Evolutionary conservation across 92 coral and sea anemone genomes (phyloP), one percentile per base, ranked within the genome.

Genomic region (Meandrina meandrites): DNA sequence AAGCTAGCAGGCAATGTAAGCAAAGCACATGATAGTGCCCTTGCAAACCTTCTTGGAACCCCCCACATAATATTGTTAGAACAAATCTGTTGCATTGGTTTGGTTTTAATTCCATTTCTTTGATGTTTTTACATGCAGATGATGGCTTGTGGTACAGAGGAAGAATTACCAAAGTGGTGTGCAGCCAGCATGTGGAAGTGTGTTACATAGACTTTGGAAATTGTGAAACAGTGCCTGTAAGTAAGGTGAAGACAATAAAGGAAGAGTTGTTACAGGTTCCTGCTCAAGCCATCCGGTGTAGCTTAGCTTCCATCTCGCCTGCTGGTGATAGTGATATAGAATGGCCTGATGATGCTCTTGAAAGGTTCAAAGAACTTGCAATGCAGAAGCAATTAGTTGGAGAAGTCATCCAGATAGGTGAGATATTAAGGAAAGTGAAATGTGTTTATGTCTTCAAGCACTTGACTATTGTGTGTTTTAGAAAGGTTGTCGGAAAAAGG

Each of bases 141-240:
- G 96, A 94, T 79, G 80, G 77, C 78, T 84, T 91, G 19, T 94
- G 98, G 98, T 88, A 93, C 85, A 88, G 98, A 80, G 93, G 88
- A 76, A 85, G 67, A 22, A 84, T 94, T 13, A 57, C 84, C 5
- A 57, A 80, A 36, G 84, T 94, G 31, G 24, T 78, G 27, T 78
- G 80, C 42, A 60, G 69, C 19, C 83, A 66, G 70, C 84, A 78
- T 15, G 79, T 96, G 18, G 86, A 89, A 54, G 92, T 96, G 76
- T 76, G 13, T 21, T 96, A 86, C 83, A 81, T 94, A 0, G 98
- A 96, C 77, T 96, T 87, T 73, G 98, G 98, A 1, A 96, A 96
- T 70, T 70, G 54, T 15, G 96, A 92, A 81, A 79, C 78, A 24
- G 81, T 91, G 7, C 70, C 90, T 5, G 75, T 92, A 30, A 51